A percentile compares a stretch with the other conserved stretches of the same genome.
phyloP scores from a whole-genome alignment of 2,888 invertebrate species.

The Euzetes globulus region DNA sequence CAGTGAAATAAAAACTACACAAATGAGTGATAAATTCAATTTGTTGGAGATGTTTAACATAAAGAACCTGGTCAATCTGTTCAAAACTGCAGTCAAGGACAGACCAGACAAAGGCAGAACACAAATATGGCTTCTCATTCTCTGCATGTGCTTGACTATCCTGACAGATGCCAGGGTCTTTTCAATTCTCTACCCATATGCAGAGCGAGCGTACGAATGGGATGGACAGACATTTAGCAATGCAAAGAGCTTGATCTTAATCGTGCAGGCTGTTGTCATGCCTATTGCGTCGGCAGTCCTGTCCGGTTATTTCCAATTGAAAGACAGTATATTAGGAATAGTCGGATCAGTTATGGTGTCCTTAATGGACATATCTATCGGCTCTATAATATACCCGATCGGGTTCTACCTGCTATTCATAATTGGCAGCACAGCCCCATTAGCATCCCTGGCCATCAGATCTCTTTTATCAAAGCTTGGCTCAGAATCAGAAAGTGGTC shows the following conservation, averaged over 20 bases:
- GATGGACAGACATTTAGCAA: background rate
- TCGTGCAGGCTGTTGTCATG: background rate
- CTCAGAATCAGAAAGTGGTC: background rate
- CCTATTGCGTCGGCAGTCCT: background rate
- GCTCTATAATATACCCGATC: background rate
- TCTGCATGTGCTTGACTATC: background rate
- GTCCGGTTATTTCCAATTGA: background rate
- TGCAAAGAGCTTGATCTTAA: background rate
- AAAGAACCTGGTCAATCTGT: background rate
- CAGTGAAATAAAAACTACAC: background rate
- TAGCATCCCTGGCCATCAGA: background rate
- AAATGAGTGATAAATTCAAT: background rate
- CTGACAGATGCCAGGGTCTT: no score
- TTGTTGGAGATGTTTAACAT: background rate
- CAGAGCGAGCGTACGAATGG: background rate
- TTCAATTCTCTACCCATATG: background rate
- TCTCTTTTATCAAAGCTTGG: background rate
- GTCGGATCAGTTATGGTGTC: background rate
- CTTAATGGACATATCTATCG: background rate
- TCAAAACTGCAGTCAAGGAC: background rate
- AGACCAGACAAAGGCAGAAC: background rate
- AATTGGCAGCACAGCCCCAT: background rate
- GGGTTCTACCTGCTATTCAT: slow-evolving; percentile 3
- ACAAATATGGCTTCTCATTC: background rate
- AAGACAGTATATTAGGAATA: background rate